phyloP scores from a whole-genome alignment of 1,140 invertebrate genomes.

The Drosophila elegans region DNA sequence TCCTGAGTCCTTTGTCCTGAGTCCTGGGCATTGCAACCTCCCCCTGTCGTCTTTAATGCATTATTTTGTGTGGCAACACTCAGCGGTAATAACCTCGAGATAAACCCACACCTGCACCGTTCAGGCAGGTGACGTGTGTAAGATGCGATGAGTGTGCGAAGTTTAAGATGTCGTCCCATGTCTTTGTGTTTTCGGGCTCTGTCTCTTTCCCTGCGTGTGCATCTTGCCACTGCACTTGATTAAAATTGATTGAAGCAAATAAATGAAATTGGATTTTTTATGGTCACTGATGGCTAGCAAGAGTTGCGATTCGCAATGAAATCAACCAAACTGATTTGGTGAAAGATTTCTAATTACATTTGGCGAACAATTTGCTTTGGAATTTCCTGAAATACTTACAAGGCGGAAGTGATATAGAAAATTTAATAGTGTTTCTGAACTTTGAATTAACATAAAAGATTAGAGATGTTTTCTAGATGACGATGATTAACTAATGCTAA shows the following conservation, averaged over 20 bases:
- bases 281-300: constrained; percentile 39
- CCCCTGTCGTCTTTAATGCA: constrained; percentile 76
- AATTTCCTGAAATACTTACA: too few relatives aligned
- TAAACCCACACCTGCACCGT: constrained; percentile 52
- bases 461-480: too few relatives aligned
- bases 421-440: too few relatives aligned
- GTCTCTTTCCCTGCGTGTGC: constrained; percentile 7
- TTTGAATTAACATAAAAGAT: too few relatives aligned
- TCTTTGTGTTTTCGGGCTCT: constrained; percentile 34
- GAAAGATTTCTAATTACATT: constrained; percentile 56
- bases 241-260: constrained; percentile 82
- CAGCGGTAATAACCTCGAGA: constrained; percentile 80
- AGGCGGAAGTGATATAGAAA: too few relatives aligned
- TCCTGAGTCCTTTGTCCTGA: constrained; percentile 13
- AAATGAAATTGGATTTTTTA: constrained; percentile 76
- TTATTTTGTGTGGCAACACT: constrained; percentile 83
- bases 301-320: constrained; percentile 31
- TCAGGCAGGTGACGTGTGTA: constrained; percentile 21
- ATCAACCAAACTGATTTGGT: constrained; percentile 30
- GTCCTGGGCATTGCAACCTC: constrained; percentile 11
- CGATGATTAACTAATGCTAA: too few relatives aligned
- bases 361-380: background rate
- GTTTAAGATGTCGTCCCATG: constrained; percentile 37
- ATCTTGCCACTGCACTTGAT: constrained; percentile 60
- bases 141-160: constrained; percentile 36